Base-by-base conservation (phyloP, 2,113 vertebrate species). In the Corythaixoides concolor region DNA sequence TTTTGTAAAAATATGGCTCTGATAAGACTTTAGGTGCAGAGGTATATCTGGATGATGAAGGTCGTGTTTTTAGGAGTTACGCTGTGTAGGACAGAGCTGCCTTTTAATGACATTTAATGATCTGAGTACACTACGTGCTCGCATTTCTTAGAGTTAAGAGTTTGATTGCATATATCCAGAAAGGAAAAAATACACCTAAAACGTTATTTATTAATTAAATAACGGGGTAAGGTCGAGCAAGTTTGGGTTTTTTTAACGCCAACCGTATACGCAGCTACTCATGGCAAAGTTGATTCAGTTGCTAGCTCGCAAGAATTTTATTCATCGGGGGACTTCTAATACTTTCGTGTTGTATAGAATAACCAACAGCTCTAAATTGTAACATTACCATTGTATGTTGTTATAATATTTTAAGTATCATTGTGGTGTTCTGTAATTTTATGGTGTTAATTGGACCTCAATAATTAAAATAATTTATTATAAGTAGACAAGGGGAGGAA, bases 21-120 rank as follows among this genome's bases (percentile, higher is more conserved):
- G 11, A 2, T 15, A n/a, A 8, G 52, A 3, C 24, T 53, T 83
- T 0, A 3, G 28, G 23, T 23, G 45, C 10, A 28, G 58, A 16
- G 49, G 4, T 37, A 0, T 19, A 13, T 19, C 26, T 70, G 62
- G 26, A 1, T 24, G 12, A 1, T 14, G 0, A 0, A n/a, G n/a
- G 2, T 50, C 10, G 2, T 16, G n/a, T 15, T n/a, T 78, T 39
- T 11, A 63, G 67, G 43, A 35, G 26, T 41, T 23, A 8, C 0
- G 4, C 32, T 23, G 9, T 21, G 13, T 20, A 3, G 35, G 41
- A 9, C n/a, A 13, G 59, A 19, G 30, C 13, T 72, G 11, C 26
- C 68, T 58, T 63, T 35, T 52, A 27, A 1, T 43, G 45, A 13
- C 1, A 0, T 62, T 72, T 14, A 8, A n/a, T 32, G 14, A 3